These are phyloP conservation scores for Stegana nigrithorax DNA, from an alignment of 2,888 invertebrate genomes.

Conservation along the genomic window DNA sequence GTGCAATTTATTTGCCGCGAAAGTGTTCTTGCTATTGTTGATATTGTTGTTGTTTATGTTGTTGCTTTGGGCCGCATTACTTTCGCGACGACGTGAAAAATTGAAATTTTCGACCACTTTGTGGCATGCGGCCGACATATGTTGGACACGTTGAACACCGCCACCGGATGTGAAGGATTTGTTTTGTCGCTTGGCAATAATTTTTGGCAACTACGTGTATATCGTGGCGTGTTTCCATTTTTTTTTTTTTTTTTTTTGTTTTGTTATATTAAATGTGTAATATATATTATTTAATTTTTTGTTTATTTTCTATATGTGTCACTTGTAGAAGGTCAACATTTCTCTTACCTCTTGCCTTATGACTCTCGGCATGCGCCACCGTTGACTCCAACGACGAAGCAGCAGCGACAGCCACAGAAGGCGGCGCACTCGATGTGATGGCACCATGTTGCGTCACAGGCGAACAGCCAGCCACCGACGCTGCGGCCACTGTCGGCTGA, in stretches of 20 bases:
- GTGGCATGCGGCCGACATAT: slow-evolving; percentile 43
- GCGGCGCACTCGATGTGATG: slow-evolving; percentile 57
- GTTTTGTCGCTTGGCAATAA: slow-evolving; percentile 56
- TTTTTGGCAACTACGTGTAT: slow-evolving; percentile 1
- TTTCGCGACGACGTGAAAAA: background rate
- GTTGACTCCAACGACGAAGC: slow-evolving; percentile 39
- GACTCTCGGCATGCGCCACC: slow-evolving; percentile 43
- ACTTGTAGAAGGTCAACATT: background rate
- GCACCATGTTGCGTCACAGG: slow-evolving; percentile 63
- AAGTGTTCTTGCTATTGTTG: slow-evolving; percentile 31
- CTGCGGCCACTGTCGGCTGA: slow-evolving; percentile 38
- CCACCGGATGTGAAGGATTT: slow-evolving; percentile 66
- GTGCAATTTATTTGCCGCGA: slow-evolving; percentile 19
- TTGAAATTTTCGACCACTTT: slow-evolving; percentile 1
- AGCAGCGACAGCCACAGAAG: slow-evolving; percentile 28
- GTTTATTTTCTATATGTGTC: no score
- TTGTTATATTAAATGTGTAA: background rate
- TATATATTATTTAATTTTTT: no score
- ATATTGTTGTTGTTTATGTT: slow-evolving; percentile 39
- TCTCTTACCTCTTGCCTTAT: slow-evolving; percentile 52
- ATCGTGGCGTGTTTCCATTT: background rate
- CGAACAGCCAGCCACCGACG: slow-evolving; percentile 52
- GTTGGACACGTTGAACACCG: slow-evolving; percentile 49
- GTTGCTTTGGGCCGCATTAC: slow-evolving; percentile 18
- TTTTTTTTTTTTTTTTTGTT: background rate